Evolutionary conservation across 1,140 invertebrate species (phyloP).

Genomic region (Aphidius gifuensis): DNA sequence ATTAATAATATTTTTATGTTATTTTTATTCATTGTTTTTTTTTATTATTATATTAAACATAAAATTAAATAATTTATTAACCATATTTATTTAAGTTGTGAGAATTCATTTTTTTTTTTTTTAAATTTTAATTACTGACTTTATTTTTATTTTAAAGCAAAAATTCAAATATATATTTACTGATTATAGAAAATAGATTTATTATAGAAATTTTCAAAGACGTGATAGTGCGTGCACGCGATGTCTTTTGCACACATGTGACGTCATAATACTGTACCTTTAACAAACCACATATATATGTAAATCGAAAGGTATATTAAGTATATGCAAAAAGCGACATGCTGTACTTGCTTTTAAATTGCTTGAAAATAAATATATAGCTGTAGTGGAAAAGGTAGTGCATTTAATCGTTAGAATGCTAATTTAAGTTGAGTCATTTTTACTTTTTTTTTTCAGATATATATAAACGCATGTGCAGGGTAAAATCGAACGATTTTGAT

Average conservation of each 20-base stretch:
- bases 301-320: slow-evolving; percentile 46
- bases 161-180: too few relatives aligned
- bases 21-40: too few relatives aligned
- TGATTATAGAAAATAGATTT: too few relatives aligned
- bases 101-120: too few relatives aligned
- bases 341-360: slow-evolving; percentile 46
- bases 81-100: too few relatives aligned
- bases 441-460: background rate
- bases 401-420: slow-evolving; percentile 45
- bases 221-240: slow-evolving; percentile 41
- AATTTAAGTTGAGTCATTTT: slow-evolving; percentile 23
- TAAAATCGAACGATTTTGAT: slow-evolving; percentile 21
- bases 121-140: too few relatives aligned
- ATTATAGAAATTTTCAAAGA: too few relatives aligned
- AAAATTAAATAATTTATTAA: too few relatives aligned
- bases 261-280: slow-evolving; percentile 49
- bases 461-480: slow-evolving; percentile 14
- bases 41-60: too few relatives aligned
- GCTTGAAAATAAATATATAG: slow-evolving; percentile 34
- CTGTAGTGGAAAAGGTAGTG: background rate
- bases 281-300: slow-evolving; percentile 36
- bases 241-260: slow-evolving; percentile 40
- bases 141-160: too few relatives aligned
- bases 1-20: too few relatives aligned
- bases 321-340: slow-evolving; percentile 44